A percentile compares a stretch with the other conserved stretches of the same genome.
Conservation (phyloP, 2,888 invertebrate species). For the Philereme vetulata region DNA sequence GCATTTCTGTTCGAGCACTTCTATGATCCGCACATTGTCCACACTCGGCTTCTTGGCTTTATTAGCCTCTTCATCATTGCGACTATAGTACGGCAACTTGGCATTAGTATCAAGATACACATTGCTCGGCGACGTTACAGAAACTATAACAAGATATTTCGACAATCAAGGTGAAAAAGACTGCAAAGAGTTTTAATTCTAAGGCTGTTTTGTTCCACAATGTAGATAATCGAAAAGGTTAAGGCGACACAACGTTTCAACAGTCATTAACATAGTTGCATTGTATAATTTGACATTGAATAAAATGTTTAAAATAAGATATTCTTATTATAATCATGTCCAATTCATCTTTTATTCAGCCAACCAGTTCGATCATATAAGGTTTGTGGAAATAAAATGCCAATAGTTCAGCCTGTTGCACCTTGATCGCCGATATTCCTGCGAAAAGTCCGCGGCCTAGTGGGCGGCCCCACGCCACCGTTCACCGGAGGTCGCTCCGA, state of each 20-base stretch:
- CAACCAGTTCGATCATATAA: slow-evolving; percentile 40
- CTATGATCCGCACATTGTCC: slow-evolving; percentile 61
- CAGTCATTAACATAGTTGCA: slow-evolving; percentile 11
- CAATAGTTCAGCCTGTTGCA: slow-evolving; percentile 57
- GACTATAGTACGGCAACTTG: slow-evolving; percentile 73
- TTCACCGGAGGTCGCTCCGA: slow-evolving; percentile 73
- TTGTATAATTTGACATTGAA: slow-evolving; percentile 22
- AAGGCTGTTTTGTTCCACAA: slow-evolving; percentile 22
- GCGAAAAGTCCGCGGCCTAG: slow-evolving; percentile 79
- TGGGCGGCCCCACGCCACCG: slow-evolving; percentile 71
- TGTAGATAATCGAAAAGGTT: slow-evolving; percentile 31
- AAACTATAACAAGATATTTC: slow-evolving; percentile 67
- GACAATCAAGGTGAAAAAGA: slow-evolving; percentile 51
- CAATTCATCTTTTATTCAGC: slow-evolving; percentile 24
- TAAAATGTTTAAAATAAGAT: slow-evolving; percentile 11
- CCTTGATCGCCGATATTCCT: slow-evolving; percentile 85
- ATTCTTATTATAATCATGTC: slow-evolving; percentile 1
- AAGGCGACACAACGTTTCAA: slow-evolving; percentile 22
- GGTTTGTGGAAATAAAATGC: slow-evolving; percentile 38
- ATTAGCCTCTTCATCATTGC: slow-evolving; percentile 68
- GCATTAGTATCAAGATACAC: slow-evolving; percentile 78
- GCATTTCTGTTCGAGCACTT: slow-evolving; percentile 64
- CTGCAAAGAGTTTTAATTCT: slow-evolving; percentile 20
- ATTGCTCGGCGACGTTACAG: slow-evolving; percentile 82
- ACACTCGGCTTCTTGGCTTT: slow-evolving; percentile 31